Evolutionary conservation across 2,113 vertebrate species (phyloP), one percentile per base, ranked within the genome.

Genomic region (Chlamydotis undulata): DNA sequence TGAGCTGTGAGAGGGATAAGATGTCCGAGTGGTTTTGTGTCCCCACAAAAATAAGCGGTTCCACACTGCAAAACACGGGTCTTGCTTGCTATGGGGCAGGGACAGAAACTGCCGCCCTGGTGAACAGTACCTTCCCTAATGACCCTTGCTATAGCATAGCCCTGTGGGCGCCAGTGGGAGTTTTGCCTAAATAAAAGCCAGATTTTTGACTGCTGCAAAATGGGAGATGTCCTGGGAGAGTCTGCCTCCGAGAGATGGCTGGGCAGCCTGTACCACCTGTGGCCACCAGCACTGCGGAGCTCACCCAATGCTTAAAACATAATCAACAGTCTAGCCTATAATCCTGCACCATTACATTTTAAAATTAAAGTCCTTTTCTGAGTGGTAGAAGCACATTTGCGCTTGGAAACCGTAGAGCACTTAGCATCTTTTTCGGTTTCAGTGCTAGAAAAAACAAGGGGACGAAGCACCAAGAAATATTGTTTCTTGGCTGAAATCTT

Each of bases 251-350:
- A 73, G 81, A 0, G 10, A 52, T 0, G 1, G 17, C 22, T 68
- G 77, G 45, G 85, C 41, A 77, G 59, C 29, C 50, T 1, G 0
- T 31, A 59, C n/a, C 1, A 2, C 33, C 71, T 49, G 4, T 13
- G 69, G n/a, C 68, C 4, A 0, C 41, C 47, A 56, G 47, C 0
- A 0, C 2, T 0, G 6, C 0, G 0, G 50, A n/a, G n/a, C 25
- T 80, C 2, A 3, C 50, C 47, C 67, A 63, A 45, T 0, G 0
- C 31, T 85, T 92, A 60, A 75, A 93, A 64, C 26, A 10, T 33
- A 4, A 5, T 35, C 71, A 86, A n/a, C 59, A 64, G 35, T 10
- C 45, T 70, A 74, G 75, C 41, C 60, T 74, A 16, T 52, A 74
- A 93, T 39, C 52, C 75, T 1, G 0, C 22, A 57, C 13, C 14